phyloP scores from a whole-genome alignment of 2,888 invertebrate genomes.

The Macaria liturata region DNA sequence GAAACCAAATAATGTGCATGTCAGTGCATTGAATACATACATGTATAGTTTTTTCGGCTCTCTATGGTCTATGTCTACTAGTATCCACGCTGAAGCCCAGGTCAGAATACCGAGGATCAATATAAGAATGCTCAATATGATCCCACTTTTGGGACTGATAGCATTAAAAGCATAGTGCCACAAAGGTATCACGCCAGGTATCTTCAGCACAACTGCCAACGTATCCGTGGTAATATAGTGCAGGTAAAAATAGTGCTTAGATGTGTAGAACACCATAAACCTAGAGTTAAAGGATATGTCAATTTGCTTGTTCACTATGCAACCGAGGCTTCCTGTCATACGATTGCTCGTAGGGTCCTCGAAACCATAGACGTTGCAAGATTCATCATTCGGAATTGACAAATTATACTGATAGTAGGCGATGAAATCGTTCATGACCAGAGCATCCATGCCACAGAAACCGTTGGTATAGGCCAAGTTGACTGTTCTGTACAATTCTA shows the following conservation, averaged over 20 bases:
- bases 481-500: slow-evolving; percentile 40
- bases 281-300: slow-evolving; percentile 63
- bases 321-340: slow-evolving; percentile 48
- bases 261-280: slow-evolving; percentile 49
- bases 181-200: slow-evolving; percentile 42
- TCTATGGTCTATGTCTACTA: slow-evolving; percentile 18
- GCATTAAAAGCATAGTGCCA: slow-evolving; percentile 47
- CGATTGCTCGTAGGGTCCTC: slow-evolving; percentile 23
- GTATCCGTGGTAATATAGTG: slow-evolving; percentile 44
- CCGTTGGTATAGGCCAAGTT: slow-evolving; percentile 37
- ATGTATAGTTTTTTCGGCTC: slow-evolving; percentile 22
- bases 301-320: slow-evolving; percentile 41
- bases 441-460: slow-evolving; percentile 55
- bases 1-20: slow-evolving; percentile 46
- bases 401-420: slow-evolving; percentile 48
- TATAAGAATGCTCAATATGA: slow-evolving; percentile 29
- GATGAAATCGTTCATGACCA: slow-evolving; percentile 52
- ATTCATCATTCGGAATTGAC: slow-evolving; percentile 28
- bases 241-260: slow-evolving; percentile 41
- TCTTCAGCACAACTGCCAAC: slow-evolving; percentile 48
- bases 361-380: slow-evolving; percentile 44
- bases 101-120: slow-evolving; percentile 35
- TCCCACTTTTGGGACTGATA: slow-evolving; percentile 27
- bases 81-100: slow-evolving; percentile 41
- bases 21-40: slow-evolving; percentile 37